Evolutionary conservation across 2,888 invertebrate species (phyloP).

Genomic region (Ryuthela nishihirai): DNA sequence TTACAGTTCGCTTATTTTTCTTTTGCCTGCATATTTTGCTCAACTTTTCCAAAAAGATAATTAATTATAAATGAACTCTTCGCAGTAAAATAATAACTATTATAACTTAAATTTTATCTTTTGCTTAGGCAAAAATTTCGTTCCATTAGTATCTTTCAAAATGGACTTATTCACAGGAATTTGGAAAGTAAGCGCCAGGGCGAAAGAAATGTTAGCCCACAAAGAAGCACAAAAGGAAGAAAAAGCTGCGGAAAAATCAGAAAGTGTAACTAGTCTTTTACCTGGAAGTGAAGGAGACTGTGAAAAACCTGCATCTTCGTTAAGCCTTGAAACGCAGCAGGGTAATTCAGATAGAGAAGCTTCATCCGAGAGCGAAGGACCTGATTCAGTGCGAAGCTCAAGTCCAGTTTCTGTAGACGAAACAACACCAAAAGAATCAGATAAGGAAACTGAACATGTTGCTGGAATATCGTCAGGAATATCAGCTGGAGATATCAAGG

Average conservation of each 20-base stretch:
- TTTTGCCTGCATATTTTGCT: no score
- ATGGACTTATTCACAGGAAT: conserved; percentile 21
- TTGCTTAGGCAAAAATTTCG: not conserved
- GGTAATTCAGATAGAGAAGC: conserved; percentile 27
- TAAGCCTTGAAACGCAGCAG: conserved; percentile 30
- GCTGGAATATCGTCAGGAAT: conserved; percentile 13
- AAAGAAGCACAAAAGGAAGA: conserved; percentile 19
- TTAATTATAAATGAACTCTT: no score
- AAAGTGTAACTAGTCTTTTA: conserved; percentile 9
- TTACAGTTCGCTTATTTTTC: no score
- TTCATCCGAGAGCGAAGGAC: conserved; percentile 29
- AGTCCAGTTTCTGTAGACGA: conserved; percentile 7
- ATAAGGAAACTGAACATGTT: conserved; percentile 10
- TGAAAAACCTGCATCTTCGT: conserved; percentile 30
- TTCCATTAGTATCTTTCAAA: not conserved
- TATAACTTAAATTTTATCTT: no score
- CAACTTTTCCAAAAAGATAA: no score
- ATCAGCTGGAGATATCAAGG: conserved; percentile 35
- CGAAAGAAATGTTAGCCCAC: conserved; percentile 31
- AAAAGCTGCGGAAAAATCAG: conserved; percentile 9
- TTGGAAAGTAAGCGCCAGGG: conserved; percentile 34
- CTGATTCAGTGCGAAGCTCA: conserved; percentile 20
- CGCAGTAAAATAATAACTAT: no score
- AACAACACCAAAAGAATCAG: conserved; percentile 11
- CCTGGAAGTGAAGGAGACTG: conserved; percentile 22